Conservation (phyloP, 2,797 vertebrate species). For the Orientallactaga sibirica region DNA sequence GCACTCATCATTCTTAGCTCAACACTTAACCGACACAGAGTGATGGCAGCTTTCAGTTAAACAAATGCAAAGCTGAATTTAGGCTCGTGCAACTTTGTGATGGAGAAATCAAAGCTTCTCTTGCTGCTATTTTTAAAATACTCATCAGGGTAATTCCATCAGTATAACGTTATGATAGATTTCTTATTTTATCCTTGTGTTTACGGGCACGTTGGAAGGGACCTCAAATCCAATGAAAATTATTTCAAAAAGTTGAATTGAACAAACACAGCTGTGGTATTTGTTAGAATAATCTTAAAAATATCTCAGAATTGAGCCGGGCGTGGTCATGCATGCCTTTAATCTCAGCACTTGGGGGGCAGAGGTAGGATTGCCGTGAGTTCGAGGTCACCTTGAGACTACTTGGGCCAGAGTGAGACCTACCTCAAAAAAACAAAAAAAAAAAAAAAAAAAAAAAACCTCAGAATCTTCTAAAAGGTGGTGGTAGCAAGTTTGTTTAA, state of each 20-base stretch:
- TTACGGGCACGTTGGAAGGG: constrained; percentile 70
- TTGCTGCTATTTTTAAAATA: constrained; percentile 84
- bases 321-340: too few relatives aligned
- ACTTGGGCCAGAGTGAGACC: too few relatives aligned
- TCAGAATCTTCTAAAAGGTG: constrained; percentile 16
- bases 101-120: constrained; percentile 87
- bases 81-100: constrained; percentile 86
- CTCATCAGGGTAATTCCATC: constrained; percentile 77
- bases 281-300: constrained; percentile 17
- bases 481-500: constrained; percentile 20
- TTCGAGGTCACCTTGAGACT: too few relatives aligned
- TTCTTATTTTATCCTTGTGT: constrained; percentile 84
- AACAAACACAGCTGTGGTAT: constrained; percentile 17
- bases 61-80: constrained; percentile 88
- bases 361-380: too few relatives aligned
- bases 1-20: constrained; percentile 77
- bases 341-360: too few relatives aligned
- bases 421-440: too few relatives aligned
- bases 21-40: constrained; percentile 78
- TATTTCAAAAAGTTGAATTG: constrained; percentile 55
- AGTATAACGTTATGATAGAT: constrained; percentile 78
- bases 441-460: neutral
- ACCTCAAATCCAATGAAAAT: constrained; percentile 38
- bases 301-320: neutral
- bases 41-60: constrained; percentile 89